These are phyloP conservation scores for Calameuta filiformis DNA, from an alignment of 2,888 invertebrate species.

Conservation along the genomic window DNA sequence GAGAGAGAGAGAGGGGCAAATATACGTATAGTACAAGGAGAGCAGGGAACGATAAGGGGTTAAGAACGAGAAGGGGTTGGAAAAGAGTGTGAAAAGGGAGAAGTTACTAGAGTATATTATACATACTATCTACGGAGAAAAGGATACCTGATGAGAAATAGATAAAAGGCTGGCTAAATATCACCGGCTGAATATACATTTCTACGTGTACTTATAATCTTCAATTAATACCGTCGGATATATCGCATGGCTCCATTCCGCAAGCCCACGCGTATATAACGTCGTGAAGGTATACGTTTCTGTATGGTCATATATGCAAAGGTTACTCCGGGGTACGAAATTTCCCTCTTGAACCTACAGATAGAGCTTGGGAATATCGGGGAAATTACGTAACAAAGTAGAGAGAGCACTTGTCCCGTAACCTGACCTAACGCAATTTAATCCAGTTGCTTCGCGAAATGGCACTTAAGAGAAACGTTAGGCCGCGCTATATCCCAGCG, in stretches of 20 bases:
- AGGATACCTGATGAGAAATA: conserved; percentile 16
- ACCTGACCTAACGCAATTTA: conserved; percentile 10
- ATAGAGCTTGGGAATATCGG: conserved; percentile 1
- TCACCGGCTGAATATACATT: conserved; percentile 9
- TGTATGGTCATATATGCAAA: neutral
- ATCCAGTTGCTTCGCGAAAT: conserved; percentile 7
- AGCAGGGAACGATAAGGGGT: conserved; percentile 18
- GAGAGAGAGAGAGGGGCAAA: neutral
- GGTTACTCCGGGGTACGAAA: neutral
- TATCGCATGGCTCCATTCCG: neutral
- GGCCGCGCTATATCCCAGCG: neutral
- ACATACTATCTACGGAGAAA: neutral
- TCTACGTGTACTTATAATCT: conserved; percentile 29
- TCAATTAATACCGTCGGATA: conserved; percentile 31
- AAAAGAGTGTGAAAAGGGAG: conserved; percentile 4
- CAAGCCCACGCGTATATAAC: neutral
- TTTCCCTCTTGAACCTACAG: neutral
- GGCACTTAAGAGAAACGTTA: neutral
- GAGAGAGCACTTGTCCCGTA: conserved; percentile 5
- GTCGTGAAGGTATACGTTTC: neutral
- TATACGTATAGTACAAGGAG: conserved; percentile 19
- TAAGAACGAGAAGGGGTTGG: conserved; percentile 11
- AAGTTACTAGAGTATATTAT: neutral
- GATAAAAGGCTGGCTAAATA: conserved; percentile 35
- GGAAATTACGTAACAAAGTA: conserved; percentile 7